Evolutionary conservation across 2,113 vertebrate genomes (phyloP).

Genomic region (Microtus montanus): DNA sequence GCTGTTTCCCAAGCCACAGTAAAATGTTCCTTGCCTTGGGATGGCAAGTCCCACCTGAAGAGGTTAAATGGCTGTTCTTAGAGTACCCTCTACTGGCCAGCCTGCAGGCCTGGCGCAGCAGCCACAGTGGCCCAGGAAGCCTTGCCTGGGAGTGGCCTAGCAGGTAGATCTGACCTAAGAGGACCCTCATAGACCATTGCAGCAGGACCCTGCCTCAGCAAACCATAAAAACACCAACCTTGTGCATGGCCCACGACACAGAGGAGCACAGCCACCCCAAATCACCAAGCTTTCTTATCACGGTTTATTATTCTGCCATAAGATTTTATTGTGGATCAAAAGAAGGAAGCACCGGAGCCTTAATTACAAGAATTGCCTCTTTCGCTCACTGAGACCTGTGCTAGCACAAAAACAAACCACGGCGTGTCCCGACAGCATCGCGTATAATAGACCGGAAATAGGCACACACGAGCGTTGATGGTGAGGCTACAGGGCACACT

Average conservation of each 20-base stretch:
- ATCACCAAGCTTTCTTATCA: background rate
- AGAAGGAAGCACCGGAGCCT: slow-evolving; percentile 33
- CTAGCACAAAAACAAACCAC: slow-evolving; percentile 52
- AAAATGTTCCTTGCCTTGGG: slow-evolving; percentile 8
- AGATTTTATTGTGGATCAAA: slow-evolving; percentile 48
- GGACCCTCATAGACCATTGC: background rate
- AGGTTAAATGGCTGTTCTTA: slow-evolving; percentile 67
- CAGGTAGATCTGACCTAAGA: background rate
- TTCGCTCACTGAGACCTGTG: slow-evolving; percentile 44
- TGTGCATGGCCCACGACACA: background rate
- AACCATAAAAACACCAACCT: background rate
- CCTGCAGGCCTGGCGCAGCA: slow-evolving; percentile 8
- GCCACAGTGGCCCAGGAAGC: background rate
- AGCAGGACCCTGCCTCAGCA: background rate
- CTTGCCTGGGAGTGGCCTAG: background rate
- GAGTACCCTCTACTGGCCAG: slow-evolving; percentile 79
- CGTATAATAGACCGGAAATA: slow-evolving; percentile 56
- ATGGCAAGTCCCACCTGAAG: slow-evolving; percentile 9
- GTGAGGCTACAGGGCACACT: slow-evolving; percentile 53
- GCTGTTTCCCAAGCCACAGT: background rate
- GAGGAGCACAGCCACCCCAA: background rate
- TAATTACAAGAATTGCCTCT: slow-evolving; percentile 46
- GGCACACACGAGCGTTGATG: slow-evolving; percentile 60
- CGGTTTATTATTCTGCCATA: background rate
- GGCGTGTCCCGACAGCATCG: slow-evolving; percentile 12